phyloP scores from a whole-genome alignment of 2,888 invertebrate species.

The Drosophila nr. perissopoda region DNA sequence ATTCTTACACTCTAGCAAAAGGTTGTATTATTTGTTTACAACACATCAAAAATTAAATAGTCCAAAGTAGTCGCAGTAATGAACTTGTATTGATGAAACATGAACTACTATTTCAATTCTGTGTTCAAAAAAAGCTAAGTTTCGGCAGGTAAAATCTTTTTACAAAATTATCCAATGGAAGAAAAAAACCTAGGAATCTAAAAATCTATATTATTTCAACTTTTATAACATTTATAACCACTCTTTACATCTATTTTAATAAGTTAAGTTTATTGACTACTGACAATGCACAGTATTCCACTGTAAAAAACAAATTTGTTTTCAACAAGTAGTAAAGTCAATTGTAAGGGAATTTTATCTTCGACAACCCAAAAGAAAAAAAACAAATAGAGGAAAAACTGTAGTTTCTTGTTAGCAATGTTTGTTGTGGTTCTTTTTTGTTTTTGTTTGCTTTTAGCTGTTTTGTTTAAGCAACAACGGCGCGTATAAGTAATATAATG shows the following conservation, averaged over 20 bases:
- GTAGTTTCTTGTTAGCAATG: constrained; percentile 5
- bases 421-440: constrained; percentile 10
- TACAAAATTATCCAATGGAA: background rate
- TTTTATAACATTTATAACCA: background rate
- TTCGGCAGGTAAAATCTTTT: background rate
- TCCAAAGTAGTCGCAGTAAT: background rate
- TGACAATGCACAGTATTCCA: background rate
- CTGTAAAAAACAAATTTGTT: background rate
- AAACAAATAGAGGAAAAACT: background rate
- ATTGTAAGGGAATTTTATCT: background rate
- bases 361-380: background rate
- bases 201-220: background rate
- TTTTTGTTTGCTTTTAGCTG: constrained; percentile 13
- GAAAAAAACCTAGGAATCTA: background rate
- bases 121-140: too few species aligned
- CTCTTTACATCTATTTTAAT: background rate
- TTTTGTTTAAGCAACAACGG: constrained; percentile 66
- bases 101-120: background rate
- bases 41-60: background rate
- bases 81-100: background rate
- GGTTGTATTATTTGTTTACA: background rate
- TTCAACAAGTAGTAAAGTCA: background rate
- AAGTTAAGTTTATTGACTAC: background rate
- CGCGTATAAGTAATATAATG: constrained; percentile 60
- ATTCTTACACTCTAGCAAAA: constrained; percentile 8